Evolutionary conservation across 2,113 vertebrate species (phyloP), one percentile per base, ranked within the genome.

Genomic region (Albula goreensis): DNA sequence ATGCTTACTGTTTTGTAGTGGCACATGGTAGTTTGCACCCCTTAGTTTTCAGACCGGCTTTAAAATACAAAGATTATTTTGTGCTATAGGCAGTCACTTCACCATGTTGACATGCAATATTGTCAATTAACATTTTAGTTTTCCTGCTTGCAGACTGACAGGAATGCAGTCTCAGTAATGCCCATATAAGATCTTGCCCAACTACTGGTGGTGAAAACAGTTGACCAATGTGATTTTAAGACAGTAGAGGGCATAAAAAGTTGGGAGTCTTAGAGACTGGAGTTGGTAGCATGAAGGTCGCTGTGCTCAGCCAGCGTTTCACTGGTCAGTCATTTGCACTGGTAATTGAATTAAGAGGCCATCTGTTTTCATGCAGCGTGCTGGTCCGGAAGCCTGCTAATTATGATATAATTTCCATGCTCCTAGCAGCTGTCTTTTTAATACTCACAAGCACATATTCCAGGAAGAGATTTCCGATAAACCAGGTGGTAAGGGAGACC

Each of bases 321-420:
- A 93, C 91, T 91, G 91, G 81, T 88, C 89, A 91, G 93, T 89
- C 94, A 92, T 92, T 92, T 92, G 92, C 86, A 90, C 90, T 11
- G 93, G 93, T 94, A 95, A 95, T 95, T 94, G 94, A 96, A 95
- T 96, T 95, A 95, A 91, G 90, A 70, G 88, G 91, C 94, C 95
- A 96, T 96, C 95, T 96, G 95, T 94, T 96, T 94, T 93, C 86
- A 49, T 89, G 92, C 56, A 9, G 92, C 84, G 90, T 93, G 93
- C 93, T 94, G 94, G 93, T 91, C 90, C 89, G 87, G 94, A 96
- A 95, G 94, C 93, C 92, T 94, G 94, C 94, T 96, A 95, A 96
- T 95, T 94, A 96, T 93, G 94, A 95, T 95, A 94, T 94, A 95
- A 95, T 95, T 94, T 93, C 93, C 93, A 91, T 83, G 93, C 94